Evolutionary conservation across 2,113 vertebrate species (phyloP).

Genomic region (Nannobrachium achirus): DNA sequence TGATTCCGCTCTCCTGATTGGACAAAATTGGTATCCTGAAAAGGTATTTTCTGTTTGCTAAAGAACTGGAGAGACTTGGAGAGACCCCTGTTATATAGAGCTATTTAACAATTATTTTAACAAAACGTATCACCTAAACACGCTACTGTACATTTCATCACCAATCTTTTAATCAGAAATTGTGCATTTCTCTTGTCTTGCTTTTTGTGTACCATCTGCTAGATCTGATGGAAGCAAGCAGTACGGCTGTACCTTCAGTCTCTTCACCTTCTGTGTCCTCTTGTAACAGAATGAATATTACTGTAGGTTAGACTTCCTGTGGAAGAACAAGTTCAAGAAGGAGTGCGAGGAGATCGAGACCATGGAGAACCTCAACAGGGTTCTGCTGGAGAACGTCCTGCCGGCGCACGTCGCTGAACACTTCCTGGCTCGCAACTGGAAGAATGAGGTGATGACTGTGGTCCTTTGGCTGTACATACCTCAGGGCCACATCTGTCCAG

Average conservation of each 20-base stretch:
- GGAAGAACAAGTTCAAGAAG: constrained; percentile 99
- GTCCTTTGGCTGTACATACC: neutral
- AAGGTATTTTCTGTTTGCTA: no score
- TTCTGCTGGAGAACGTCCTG: constrained; percentile 95
- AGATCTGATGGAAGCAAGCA: constrained; percentile 91
- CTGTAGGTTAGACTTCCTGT: constrained; percentile 99
- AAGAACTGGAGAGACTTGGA: no score
- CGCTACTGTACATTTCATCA: no score
- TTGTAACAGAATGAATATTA: constrained; percentile 99
- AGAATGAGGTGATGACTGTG: constrained; percentile 89
- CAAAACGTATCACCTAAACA: no score
- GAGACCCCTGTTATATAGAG: no score
- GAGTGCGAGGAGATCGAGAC: constrained; percentile 99
- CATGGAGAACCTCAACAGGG: constrained; percentile 97
- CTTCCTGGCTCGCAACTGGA: constrained; percentile 96
- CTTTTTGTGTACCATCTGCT: no score
- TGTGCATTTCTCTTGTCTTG: no score
- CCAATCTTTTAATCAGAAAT: no score
- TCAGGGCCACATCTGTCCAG: no score
- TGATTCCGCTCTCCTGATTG: no score
- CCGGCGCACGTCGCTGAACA: constrained; percentile 97
- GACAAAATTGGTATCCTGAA: no score
- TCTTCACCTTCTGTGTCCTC: constrained; percentile 99
- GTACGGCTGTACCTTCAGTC: constrained; percentile 71
- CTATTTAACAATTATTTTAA: no score